Percentiles rank a stretch among this genome's conserved stretches.
Conservation (phyloP, 2,113 vertebrate species). For the human (Homo sapiens) region DNA sequence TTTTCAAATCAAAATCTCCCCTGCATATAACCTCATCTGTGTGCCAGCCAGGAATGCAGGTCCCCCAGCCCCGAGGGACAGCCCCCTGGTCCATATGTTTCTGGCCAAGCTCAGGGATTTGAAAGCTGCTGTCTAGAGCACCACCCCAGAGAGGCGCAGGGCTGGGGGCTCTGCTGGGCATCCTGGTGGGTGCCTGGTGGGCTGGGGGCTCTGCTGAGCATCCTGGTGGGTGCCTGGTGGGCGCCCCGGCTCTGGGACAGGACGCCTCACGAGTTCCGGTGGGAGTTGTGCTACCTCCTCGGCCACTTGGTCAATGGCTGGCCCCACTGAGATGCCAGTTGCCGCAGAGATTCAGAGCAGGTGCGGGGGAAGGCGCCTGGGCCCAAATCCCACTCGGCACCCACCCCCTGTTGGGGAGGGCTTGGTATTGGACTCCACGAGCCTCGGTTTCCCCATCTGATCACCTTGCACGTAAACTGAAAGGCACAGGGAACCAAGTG, state of each 20-base stretch:
- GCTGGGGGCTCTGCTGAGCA: no score
- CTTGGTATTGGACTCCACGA: accelerated
- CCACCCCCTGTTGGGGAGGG: no score
- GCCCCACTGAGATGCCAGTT: background rate
- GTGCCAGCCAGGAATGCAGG: background rate
- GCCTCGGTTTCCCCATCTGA: background rate
- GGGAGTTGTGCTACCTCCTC: accelerated
- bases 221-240: accelerated
- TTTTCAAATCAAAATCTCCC: background rate
- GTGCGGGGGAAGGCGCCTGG: background rate
- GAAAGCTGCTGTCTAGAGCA: background rate
- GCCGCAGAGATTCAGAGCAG: no score
- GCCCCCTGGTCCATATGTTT: background rate
- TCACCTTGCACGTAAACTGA: accelerated
- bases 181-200: accelerated
- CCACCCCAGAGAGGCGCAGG: background rate
- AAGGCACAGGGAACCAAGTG: no score
- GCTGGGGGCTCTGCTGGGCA: accelerated
- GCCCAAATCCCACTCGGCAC: background rate
- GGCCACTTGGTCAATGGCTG: no score
- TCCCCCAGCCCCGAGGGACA: background rate
- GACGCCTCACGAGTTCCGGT: accelerated
- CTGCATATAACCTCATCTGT: background rate
- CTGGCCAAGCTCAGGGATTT: no score
- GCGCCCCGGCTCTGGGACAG: accelerated